These are phyloP conservation scores for Aptenodytes forsteri DNA, from an alignment of 2,113 vertebrate genomes.

Conservation along the genomic window DNA sequence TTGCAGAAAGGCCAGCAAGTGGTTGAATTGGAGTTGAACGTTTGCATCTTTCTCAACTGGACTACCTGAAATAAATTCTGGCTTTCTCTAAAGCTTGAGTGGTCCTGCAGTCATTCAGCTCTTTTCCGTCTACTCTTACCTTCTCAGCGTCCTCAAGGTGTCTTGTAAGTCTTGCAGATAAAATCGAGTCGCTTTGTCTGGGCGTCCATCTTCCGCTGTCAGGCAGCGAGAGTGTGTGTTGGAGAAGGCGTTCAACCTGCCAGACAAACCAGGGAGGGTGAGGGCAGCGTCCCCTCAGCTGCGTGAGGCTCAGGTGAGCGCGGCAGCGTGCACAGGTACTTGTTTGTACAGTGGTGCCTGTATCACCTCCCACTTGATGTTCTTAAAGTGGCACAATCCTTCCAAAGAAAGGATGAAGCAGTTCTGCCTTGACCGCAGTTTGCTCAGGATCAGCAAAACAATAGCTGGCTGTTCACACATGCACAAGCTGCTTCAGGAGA, in stretches of 20 bases:
- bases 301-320: not conserved
- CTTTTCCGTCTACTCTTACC: not conserved
- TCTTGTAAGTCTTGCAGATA: not conserved
- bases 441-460: not conserved
- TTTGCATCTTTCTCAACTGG: not conserved
- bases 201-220: not conserved
- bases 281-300: not conserved
- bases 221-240: fast-evolving
- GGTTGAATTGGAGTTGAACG: not conserved
- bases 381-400: slow-evolving; percentile 34
- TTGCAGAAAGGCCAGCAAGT: not conserved
- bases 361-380: not conserved
- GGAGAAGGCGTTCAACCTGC: not conserved
- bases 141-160: not conserved
- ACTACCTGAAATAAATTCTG: not conserved
- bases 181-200: fast-evolving
- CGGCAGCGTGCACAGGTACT: not conserved
- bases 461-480: fast-evolving
- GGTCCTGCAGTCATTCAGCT: not conserved
- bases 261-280: no score
- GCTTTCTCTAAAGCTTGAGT: not conserved
- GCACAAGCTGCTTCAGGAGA: not conserved
- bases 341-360: not conserved
- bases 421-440: not conserved
- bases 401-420: not conserved